Percentiles rank a stretch among this genome's conserved stretches.
Evolutionary conservation across 1,140 invertebrate species (phyloP).

Genomic region (Trichonephila clavata): DNA sequence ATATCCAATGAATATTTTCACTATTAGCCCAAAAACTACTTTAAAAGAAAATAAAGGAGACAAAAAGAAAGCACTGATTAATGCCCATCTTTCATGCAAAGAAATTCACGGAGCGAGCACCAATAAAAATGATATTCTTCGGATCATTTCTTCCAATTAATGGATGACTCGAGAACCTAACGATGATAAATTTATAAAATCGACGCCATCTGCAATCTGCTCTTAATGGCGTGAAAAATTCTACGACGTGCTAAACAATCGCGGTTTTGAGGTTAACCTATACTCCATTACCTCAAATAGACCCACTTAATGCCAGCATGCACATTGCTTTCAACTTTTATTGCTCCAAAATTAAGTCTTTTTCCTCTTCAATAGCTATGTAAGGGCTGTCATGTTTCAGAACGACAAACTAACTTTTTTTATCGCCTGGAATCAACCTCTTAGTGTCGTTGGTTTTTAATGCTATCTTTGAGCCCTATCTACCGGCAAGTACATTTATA

Average conservation of each 20-base stretch:
- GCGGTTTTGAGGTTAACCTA: not conserved
- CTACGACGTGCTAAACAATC: conserved; percentile 30
- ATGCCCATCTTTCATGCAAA: not conserved
- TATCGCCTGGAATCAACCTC: not conserved
- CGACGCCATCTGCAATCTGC: conserved; percentile 18
- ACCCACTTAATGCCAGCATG: conserved; percentile 4
- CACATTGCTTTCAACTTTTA: conserved; percentile 1
- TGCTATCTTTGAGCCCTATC: not conserved
- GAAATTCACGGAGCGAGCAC: conserved; percentile 1
- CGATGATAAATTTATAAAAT: conserved; percentile 39
- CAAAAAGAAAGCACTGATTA: not conserved
- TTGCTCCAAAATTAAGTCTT: conserved; percentile 22
- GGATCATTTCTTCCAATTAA: conserved; percentile 41
- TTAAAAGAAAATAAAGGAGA: not conserved
- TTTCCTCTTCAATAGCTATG: not conserved
- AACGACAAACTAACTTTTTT: not conserved
- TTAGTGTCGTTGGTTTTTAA: not conserved
- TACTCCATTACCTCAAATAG: conserved; percentile 26
- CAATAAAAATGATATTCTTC: conserved; percentile 24
- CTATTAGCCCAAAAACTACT: not conserved
- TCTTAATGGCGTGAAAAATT: conserved; percentile 33
- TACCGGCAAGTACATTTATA: not conserved
- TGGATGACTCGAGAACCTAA: conserved; percentile 5
- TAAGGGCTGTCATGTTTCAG: not conserved
- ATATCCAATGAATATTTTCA: not conserved